phyloP scores from a whole-genome alignment of 1,140 invertebrate genomes.

The Ips nitidus region DNA sequence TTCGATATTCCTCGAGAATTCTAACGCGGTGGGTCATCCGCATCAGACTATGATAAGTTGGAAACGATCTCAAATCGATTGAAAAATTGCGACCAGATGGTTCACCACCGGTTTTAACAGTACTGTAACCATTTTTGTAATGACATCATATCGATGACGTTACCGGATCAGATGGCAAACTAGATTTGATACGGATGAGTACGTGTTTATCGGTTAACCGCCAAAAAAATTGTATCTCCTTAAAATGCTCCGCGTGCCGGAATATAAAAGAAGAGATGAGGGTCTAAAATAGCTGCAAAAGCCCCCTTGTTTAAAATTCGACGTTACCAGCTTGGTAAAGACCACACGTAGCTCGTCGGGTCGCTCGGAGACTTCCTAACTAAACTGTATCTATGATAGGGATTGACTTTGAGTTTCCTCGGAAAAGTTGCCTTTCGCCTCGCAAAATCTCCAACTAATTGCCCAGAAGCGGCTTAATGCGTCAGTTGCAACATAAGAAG shows the following conservation, averaged over 20 bases:
- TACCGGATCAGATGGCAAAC: conserved; percentile 2
- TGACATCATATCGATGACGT: conserved; percentile 2
- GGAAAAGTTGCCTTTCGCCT: conserved; percentile 20
- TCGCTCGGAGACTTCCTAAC: conserved; percentile 27
- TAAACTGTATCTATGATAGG: conserved; percentile 33
- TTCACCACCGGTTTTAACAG: not conserved
- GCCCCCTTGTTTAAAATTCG: conserved; percentile 33
- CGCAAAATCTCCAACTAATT: conserved; percentile 15
- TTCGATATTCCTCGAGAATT: too few relatives aligned
- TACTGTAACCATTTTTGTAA: not conserved
- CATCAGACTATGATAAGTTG: not conserved
- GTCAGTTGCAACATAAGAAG: not conserved
- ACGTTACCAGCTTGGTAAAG: conserved; percentile 25
- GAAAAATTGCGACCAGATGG: conserved; percentile 8
- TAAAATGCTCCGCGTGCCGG: conserved; percentile 16
- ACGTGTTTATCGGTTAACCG: conserved; percentile 7
- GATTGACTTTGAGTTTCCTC: conserved; percentile 30
- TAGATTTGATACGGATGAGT: not conserved
- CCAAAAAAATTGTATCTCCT: conserved; percentile 1
- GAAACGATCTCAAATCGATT: conserved; percentile 6
- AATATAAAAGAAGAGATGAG: conserved; percentile 26
- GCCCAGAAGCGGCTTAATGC: not conserved
- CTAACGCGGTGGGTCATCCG: not conserved
- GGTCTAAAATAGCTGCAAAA: conserved; percentile 12
- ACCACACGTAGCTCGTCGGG: conserved; percentile 30